phyloP scores from a whole-genome alignment of 2,888 invertebrate species.

The Callosobruchus maculatus region DNA sequence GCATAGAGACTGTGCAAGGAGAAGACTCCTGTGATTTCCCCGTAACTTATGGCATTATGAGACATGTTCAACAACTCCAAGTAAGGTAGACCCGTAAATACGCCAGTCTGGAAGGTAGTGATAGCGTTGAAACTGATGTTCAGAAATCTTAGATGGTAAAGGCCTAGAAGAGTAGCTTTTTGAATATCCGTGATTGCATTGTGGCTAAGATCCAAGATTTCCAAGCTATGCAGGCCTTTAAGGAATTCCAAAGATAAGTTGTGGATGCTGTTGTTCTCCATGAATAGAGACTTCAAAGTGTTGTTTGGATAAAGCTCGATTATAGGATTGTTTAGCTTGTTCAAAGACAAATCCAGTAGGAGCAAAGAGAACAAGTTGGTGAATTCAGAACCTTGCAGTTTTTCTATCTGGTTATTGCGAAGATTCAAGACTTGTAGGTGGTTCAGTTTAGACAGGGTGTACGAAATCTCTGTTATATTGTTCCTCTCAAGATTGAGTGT shows the following conservation, averaged over 20 bases:
- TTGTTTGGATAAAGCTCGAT: constrained; percentile 26
- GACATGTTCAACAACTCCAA: constrained; percentile 40
- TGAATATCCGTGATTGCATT: constrained; percentile 34
- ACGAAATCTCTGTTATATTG: constrained; percentile 27
- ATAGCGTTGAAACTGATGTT: constrained; percentile 39
- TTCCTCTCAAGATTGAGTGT: constrained; percentile 39
- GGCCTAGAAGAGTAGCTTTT: constrained; percentile 30
- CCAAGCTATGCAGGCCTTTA: constrained; percentile 33
- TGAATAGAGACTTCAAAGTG: constrained; percentile 30
- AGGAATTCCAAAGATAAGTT: constrained; percentile 31
- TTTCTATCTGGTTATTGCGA: constrained; percentile 32
- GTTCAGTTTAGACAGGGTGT: constrained; percentile 27
- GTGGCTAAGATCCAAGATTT: constrained; percentile 36
- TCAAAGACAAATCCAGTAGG: constrained; percentile 34
- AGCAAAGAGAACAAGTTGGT: constrained; percentile 32
- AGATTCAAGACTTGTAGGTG: constrained; percentile 34
- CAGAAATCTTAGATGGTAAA: constrained; percentile 34
- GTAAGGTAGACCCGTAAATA: constrained; percentile 41
- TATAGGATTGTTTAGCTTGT: constrained; percentile 29
- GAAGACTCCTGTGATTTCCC: constrained; percentile 39
- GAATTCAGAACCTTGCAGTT: constrained; percentile 34
- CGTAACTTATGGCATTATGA: constrained; percentile 32
- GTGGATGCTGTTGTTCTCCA: constrained; percentile 37
- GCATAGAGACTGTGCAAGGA: constrained; percentile 39
- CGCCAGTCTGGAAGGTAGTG: constrained; percentile 34